Base-by-base conservation (phyloP, 2,113 vertebrate species). In the Delphinus delphis region DNA sequence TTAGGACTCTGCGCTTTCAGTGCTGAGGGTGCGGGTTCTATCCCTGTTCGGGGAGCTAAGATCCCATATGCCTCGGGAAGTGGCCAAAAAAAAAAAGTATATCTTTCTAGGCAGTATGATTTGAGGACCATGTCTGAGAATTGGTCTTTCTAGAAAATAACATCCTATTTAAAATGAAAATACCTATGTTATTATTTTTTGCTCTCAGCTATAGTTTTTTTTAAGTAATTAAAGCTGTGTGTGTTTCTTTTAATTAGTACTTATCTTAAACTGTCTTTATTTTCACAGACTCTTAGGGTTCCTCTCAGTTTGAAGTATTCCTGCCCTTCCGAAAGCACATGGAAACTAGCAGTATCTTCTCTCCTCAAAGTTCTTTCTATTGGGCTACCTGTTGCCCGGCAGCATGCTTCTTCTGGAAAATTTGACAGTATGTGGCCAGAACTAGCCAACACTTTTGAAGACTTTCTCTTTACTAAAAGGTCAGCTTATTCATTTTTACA, bases 391-490 rank as follows among this genome's bases (percentile, higher is more conserved):
- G 99, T 99, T 96, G 99, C 99, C 76, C 99, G 99, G 47, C 99
- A 99, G 98, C 99, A 99, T 84, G 99, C 99, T 79, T 99, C 99
- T 58, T 99, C 99, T 13, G 99, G 99, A 93, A 99, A 99, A 98
- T 99, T 99, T 96, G 99, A 99, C 97, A 99, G 99, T 90, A 99
- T 99, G 99, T 99, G 99, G 99, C 99, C 99, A 58, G 99, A 99
- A 97, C 98, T 99, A 97, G 99, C 99, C 17, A 99, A 98, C 67
- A 99, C 99, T 92, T 99, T 99, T 97, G 99, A 99, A 98, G 99
- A 99, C 97, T 99, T 99, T 98, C 99, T 99, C 88, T 99, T 99
- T 98, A 99, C 99, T 93, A 99, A 99, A 99, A 99, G 99, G 99
- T 99, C 98, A 96, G 98, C 11, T 15, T 17, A 58, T 98, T 96